Evolutionary conservation across 1,140 invertebrate genomes (phyloP).

Genomic region (Ceratosolen solmsi): DNA sequence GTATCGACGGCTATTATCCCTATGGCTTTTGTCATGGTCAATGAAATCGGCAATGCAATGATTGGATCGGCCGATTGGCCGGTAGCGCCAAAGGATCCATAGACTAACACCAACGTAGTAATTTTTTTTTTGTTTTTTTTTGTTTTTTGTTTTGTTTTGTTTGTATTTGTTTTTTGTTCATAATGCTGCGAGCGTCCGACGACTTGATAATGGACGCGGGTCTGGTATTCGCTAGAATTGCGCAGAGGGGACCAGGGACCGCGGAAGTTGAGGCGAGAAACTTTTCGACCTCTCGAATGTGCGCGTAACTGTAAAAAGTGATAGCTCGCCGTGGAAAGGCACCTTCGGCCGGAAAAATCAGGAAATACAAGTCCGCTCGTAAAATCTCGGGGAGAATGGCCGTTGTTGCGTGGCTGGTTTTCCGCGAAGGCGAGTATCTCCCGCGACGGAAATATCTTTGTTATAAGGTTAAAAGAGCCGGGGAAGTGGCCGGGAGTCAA

Average conservation of each 20-base stretch:
- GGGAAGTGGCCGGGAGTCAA: conserved; percentile 24
- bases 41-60: background rate
- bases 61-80: background rate
- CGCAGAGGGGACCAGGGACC: background rate
- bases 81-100: background rate
- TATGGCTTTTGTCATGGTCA: background rate
- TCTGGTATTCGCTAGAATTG: too few species aligned
- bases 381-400: conserved; percentile 34
- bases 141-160: too few species aligned
- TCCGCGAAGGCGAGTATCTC: conserved; percentile 24
- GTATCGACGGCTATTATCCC: background rate
- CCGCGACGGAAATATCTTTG: conserved; percentile 32
- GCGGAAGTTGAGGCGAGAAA: background rate
- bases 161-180: too few species aligned
- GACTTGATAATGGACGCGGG: conserved; percentile 19
- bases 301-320: conserved; percentile 3
- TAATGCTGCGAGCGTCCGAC: background rate
- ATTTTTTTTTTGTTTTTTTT: too few species aligned
- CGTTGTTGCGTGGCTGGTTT: background rate
- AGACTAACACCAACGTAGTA: background rate
- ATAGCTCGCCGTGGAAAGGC: background rate
- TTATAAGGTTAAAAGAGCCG: background rate
- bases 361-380: conserved; percentile 45
- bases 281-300: conserved; percentile 27
- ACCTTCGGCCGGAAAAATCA: conserved; percentile 39